Base-by-base conservation (phyloP, 2,888 invertebrate genomes). In the Gonocerus acuteangulatus region DNA sequence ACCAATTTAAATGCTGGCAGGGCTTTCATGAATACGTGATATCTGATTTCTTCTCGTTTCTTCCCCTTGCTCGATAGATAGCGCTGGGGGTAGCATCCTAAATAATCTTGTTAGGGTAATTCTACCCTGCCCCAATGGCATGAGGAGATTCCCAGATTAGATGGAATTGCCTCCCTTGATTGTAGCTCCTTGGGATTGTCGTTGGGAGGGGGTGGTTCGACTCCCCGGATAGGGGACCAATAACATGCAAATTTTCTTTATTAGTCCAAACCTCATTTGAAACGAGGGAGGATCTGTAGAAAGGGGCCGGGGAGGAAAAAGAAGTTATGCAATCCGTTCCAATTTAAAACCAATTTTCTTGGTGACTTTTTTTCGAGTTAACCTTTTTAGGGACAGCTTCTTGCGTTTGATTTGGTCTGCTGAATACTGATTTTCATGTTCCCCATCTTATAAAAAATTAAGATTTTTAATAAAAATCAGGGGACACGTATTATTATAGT, bases 181-280 rank as follows among this genome's bases (percentile, higher is more conserved):
- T 34, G 34, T 34, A 34, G 51, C 21, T 18, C 16, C 42, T 15
- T 15, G 42, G 42, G 42, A 42, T 42, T 49, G 49, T 27, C 4
- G 27, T 9, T 27, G 27, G 27, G 27, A 27, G 9, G 27, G 27
- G 27, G 27, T 4, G 27, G 27, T 4, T 4, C 4, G 27, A 9
- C 9, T 27, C 4, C 4, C 4, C 9, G 39, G 39, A 3, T 4
- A 9, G n/a, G 13, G 39, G n/a, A 1, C 42, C 54, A 54, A 54
- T 54, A 54, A 54, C 42, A 54, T 54, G 54, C 54, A 54, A 42
- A 54, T 54, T 54, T 54, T 39, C 42, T 42, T 47, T 47, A 47
- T 47, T 47, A 47, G 21, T 4, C 42, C 42, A 4, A n/a, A 4
- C 39, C 15, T 39, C 39, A 39, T 27, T 27, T 27, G 9, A 9